Evolutionary conservation across 2,888 invertebrate genomes (phyloP).

Genomic region (Drosophila neotestacea): DNA sequence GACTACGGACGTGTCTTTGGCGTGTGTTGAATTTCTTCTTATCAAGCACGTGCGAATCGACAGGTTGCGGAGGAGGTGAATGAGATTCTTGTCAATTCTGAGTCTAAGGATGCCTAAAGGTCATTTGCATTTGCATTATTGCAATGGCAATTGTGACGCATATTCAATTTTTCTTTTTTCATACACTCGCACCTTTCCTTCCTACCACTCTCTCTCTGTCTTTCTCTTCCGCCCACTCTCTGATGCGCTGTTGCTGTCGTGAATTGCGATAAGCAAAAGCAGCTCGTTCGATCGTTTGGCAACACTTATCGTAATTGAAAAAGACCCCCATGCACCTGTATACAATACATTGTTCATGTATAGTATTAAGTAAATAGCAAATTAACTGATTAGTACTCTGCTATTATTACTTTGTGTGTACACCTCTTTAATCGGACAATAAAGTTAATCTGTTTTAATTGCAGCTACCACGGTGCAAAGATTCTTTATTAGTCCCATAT

Average conservation of each 20-base stretch:
- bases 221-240: conserved; percentile 11
- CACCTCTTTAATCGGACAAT: conserved; percentile 50
- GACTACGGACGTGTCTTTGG: conserved; percentile 41
- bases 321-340: neutral
- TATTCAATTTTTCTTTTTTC: conserved; percentile 32
- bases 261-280: conserved; percentile 38
- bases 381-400: conserved; percentile 58
- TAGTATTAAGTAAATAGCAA: conserved; percentile 45
- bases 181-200: conserved; percentile 30
- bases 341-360: conserved; percentile 4
- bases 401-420: conserved; percentile 26
- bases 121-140: conserved; percentile 39
- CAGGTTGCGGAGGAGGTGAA: conserved; percentile 3
- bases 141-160: conserved; percentile 43
- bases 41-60: conserved; percentile 55
- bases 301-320: conserved; percentile 73
- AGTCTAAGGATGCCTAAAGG: conserved; percentile 54
- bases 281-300: conserved; percentile 61
- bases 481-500: conserved; percentile 25
- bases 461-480: conserved; percentile 44
- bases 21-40: conserved; percentile 29
- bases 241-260: conserved; percentile 3
- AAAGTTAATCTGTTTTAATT: conserved; percentile 45
- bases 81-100: conserved; percentile 12
- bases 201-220: neutral